Evolutionary conservation across 2,888 invertebrate species (phyloP).

Genomic region (Hololepta plana): DNA sequence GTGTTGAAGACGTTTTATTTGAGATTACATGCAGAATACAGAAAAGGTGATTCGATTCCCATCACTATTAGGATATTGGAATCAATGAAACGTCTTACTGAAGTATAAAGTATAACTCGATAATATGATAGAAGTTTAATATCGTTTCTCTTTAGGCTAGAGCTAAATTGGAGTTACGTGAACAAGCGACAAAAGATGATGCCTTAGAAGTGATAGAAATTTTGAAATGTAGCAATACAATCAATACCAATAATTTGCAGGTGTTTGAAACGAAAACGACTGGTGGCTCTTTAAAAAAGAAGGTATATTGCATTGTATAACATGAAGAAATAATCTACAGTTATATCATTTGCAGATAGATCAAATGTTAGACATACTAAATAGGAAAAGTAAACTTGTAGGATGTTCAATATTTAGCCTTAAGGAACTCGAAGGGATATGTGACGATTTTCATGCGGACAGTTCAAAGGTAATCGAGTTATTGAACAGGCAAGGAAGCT

Average conservation of each 20-base stretch:
- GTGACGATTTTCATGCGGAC: slow-evolving; percentile 46
- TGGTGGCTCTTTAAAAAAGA: slow-evolving; percentile 26
- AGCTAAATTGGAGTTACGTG: slow-evolving; percentile 71
- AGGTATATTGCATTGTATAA: too few species aligned
- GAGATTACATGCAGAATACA: slow-evolving; percentile 49
- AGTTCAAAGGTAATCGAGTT: slow-evolving; percentile 47
- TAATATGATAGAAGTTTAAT: slow-evolving; percentile 6
- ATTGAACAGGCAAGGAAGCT: slow-evolving; percentile 69
- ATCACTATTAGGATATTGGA: slow-evolving; percentile 79
- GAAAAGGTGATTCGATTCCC: slow-evolving; percentile 49
- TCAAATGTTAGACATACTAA: too few species aligned
- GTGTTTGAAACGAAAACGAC: slow-evolving; percentile 45
- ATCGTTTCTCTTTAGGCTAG: slow-evolving; percentile 41
- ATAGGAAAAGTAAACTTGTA: too few species aligned
- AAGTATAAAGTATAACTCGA: slow-evolving; percentile 31
- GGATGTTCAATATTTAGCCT: slow-evolving; percentile 53
- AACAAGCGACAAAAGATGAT: slow-evolving; percentile 60
- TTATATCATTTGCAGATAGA: too few species aligned
- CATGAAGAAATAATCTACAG: too few species aligned
- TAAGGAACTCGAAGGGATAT: slow-evolving; percentile 50
- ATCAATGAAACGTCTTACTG: slow-evolving; percentile 69
- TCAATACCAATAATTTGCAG: too few species aligned
- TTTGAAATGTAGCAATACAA: too few species aligned
- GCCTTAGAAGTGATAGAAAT: slow-evolving; percentile 76
- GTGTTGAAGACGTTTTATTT: slow-evolving; percentile 65